Percentiles rank a stretch among this genome's conserved stretches.
Conservation (phyloP, 2,113 vertebrate genomes). For the Hemiscyllium ocellatum region DNA sequence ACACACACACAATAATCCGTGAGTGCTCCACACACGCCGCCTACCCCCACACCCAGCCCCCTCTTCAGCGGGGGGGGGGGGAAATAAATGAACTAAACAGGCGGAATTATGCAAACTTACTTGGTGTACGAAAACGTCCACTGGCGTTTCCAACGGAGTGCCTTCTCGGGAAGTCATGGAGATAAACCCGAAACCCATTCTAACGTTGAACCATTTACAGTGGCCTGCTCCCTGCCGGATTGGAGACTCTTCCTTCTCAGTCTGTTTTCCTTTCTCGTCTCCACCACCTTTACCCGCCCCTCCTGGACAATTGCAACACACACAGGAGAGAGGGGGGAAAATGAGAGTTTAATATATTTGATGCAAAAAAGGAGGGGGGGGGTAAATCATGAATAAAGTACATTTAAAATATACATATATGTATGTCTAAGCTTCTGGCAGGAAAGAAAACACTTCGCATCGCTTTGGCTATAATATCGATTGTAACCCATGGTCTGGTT, state of each 20-base stretch:
- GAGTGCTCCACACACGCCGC: not conserved
- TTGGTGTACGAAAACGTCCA: conserved; percentile 99
- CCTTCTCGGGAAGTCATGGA: conserved; percentile 92
- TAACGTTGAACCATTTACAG: conserved; percentile 99
- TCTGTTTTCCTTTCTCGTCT: conserved; percentile 77
- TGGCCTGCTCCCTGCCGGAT: conserved; percentile 84
- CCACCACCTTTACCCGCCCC: conserved; percentile 86
- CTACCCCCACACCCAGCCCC: not conserved
- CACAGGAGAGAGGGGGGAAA: conserved; percentile 33
- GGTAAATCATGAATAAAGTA: conserved; percentile 1
- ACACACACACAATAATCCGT: not conserved
- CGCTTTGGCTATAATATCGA: not conserved
- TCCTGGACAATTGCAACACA: conserved; percentile 60
- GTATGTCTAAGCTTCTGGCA: not conserved
- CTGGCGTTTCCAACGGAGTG: conserved; percentile 78
- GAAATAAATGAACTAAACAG: not conserved
- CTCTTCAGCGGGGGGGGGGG: not conserved
- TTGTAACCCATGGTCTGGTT: not conserved
- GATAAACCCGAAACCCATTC: conserved; percentile 99
- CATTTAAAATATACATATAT: not conserved
- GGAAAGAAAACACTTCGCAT: not conserved
- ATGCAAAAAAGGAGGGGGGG: not conserved
- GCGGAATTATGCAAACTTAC: conserved; percentile 65
- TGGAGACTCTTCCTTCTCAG: conserved; percentile 74
- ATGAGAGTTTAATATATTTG: not conserved